Conservation (phyloP, 2,888 invertebrate species). For the Caenorhabditis sp. region DNA sequence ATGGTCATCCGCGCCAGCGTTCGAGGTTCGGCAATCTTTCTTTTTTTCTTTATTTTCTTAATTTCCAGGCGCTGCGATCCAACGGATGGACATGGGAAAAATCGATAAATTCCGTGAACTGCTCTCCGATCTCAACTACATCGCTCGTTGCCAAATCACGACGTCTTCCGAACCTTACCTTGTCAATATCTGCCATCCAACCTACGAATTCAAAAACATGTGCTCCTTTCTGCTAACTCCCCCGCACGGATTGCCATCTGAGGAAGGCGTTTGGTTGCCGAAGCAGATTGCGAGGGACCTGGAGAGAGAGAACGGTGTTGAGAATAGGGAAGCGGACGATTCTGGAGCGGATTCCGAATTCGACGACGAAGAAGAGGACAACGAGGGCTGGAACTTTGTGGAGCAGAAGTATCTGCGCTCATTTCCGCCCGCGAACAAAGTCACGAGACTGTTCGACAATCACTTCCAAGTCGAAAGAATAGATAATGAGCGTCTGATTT, state of each 20-base stretch:
- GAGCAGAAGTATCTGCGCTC: conserved; percentile 14
- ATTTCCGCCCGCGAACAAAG: conserved; percentile 8
- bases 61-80: conserved; percentile 18
- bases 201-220: conserved; percentile 4
- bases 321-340: conserved; percentile 17
- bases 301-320: conserved; percentile 4
- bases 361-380: conserved; percentile 26
- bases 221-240: conserved; percentile 26
- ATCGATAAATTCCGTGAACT: conserved; percentile 11
- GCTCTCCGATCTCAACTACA: conserved; percentile 1
- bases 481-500: conserved; percentile 25
- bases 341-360: conserved; percentile 25
- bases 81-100: conserved; percentile 28
- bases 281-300: conserved; percentile 1
- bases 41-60: not conserved
- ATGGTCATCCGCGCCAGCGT: conserved; percentile 18
- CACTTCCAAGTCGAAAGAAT: conserved; percentile 15
- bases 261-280: conserved; percentile 19
- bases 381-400: not conserved
- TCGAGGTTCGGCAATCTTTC: not conserved
- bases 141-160: conserved; percentile 18
- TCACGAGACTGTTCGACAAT: not conserved
- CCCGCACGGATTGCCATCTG: conserved; percentile 5
- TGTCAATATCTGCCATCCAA: conserved; percentile 39
- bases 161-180: conserved; percentile 12